A percentile compares a stretch with the other conserved stretches of the same genome.
phyloP scores from a whole-genome alignment of 2,113 vertebrate genomes.

The Merops nubicus region DNA sequence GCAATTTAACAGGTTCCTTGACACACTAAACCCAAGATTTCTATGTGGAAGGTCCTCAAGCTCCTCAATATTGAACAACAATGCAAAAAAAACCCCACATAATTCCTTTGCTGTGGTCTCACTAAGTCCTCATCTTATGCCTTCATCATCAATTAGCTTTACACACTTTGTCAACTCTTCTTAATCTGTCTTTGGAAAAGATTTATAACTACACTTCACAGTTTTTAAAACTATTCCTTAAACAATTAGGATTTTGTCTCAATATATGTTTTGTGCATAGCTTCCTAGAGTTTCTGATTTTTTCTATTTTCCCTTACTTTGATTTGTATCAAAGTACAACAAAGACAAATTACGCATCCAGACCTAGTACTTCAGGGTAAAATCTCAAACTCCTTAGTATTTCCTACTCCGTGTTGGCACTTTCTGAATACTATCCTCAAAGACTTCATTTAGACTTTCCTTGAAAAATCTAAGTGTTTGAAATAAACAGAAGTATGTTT shows the following conservation, averaged over 20 bases:
- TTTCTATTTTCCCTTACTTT: background rate
- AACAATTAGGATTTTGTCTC: background rate
- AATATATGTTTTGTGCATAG: background rate
- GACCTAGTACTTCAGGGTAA: background rate
- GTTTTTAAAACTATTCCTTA: background rate
- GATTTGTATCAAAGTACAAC: background rate
- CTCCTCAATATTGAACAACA: background rate
- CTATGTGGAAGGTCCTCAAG: background rate
- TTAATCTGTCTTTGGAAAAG: background rate
- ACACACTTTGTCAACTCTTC: background rate
- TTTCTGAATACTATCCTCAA: background rate
- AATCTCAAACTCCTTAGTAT: background rate
- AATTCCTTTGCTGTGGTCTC: background rate
- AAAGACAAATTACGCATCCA: background rate
- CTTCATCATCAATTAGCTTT: background rate
- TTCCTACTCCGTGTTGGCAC: background rate
- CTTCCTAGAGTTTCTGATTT: background rate
- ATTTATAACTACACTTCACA: background rate
- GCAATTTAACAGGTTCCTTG: background rate
- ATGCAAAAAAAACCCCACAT: fast-evolving
- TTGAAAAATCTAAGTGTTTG: background rate
- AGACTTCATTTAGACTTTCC: background rate
- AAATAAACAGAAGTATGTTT: background rate
- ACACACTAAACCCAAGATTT: background rate
- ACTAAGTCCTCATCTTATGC: background rate